Evolutionary conservation across 1,140 invertebrate species (phyloP).

Genomic region (Pteromalus puparum): DNA sequence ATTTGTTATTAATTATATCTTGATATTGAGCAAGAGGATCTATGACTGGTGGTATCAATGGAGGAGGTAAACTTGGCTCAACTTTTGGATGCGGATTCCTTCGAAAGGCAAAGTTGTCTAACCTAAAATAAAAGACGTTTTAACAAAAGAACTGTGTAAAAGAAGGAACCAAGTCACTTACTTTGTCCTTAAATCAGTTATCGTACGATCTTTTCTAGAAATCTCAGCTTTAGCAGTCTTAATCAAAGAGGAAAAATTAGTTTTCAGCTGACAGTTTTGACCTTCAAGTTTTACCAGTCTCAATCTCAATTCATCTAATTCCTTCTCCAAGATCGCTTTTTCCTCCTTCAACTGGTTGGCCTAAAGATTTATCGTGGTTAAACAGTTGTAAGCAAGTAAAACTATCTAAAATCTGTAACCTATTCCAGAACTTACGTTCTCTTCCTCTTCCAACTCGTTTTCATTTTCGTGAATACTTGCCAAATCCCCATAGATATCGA

Average conservation of each 20-base stretch:
- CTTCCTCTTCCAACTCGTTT: slow-evolving; percentile 53
- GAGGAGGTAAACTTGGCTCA: background rate
- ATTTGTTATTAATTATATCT: background rate
- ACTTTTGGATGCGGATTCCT: slow-evolving; percentile 51
- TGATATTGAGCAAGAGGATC: background rate
- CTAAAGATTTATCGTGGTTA: background rate
- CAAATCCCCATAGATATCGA: slow-evolving; percentile 70
- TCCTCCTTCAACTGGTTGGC: slow-evolving; percentile 42
- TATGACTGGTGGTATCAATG: background rate
- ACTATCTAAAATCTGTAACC: slow-evolving; percentile 3
- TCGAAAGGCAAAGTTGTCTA: slow-evolving; percentile 63
- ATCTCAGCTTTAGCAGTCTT: slow-evolving; percentile 75
- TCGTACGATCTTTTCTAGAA: slow-evolving; percentile 70
- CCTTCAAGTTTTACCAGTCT: slow-evolving; percentile 56
- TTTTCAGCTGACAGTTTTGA: slow-evolving; percentile 62
- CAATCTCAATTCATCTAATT: slow-evolving; percentile 50
- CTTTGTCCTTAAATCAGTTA: slow-evolving; percentile 68
- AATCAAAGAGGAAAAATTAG: slow-evolving; percentile 71
- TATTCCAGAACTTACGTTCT: background rate
- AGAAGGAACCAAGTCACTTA: slow-evolving; percentile 56
- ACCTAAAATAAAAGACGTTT: slow-evolving; percentile 57
- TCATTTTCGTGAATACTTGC: slow-evolving; percentile 52
- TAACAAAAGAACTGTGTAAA: background rate
- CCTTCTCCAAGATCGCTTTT: slow-evolving; percentile 56
- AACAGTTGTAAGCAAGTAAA: background rate